Percentiles rank a stretch among this genome's conserved stretches.
phyloP scores from a whole-genome alignment of 2,888 invertebrate species.

The Synergus japonicus region DNA sequence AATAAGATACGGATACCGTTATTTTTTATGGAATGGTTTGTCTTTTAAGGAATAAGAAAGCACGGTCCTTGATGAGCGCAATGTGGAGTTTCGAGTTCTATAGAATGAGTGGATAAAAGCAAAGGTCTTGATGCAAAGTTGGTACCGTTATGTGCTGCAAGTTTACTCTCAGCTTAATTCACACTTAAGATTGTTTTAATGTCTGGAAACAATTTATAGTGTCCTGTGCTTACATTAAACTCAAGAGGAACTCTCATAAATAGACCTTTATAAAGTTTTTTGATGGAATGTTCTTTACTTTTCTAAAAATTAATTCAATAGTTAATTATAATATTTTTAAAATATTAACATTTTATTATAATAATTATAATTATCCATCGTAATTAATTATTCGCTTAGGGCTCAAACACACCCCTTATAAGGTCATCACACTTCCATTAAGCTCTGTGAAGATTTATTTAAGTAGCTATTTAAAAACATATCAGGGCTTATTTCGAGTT shows the following conservation, averaged over 20 bases:
- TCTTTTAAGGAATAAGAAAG: conserved; percentile 2
- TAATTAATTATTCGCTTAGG: not conserved
- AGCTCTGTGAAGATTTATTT: conserved; percentile 3
- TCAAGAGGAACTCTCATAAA: not conserved
- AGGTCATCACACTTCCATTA: conserved; percentile 1
- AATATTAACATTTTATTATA: too few relatives aligned
- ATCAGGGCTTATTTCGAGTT: not conserved
- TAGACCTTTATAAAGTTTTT: too few relatives aligned
- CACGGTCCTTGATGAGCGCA: not conserved
- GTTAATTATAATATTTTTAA: too few relatives aligned
- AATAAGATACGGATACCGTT: conserved; percentile 28
- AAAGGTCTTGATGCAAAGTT: conserved; percentile 17
- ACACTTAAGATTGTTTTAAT: conserved; percentile 5
- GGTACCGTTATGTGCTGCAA: conserved; percentile 24
- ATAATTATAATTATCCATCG: not conserved
- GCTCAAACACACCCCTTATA: not conserved
- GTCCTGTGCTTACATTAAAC: not conserved
- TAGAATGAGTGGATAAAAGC: conserved; percentile 15
- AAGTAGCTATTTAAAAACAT: conserved; percentile 15
- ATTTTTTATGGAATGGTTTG: conserved; percentile 14
- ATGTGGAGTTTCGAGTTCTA: conserved; percentile 9
- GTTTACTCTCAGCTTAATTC: conserved; percentile 23
- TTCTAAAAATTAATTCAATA: too few relatives aligned
- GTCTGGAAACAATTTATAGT: not conserved
- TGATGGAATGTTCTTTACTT: too few relatives aligned